These are phyloP conservation scores for Hycleus cichorii DNA, from an alignment of 1,140 invertebrate species.

Conservation along the genomic window DNA sequence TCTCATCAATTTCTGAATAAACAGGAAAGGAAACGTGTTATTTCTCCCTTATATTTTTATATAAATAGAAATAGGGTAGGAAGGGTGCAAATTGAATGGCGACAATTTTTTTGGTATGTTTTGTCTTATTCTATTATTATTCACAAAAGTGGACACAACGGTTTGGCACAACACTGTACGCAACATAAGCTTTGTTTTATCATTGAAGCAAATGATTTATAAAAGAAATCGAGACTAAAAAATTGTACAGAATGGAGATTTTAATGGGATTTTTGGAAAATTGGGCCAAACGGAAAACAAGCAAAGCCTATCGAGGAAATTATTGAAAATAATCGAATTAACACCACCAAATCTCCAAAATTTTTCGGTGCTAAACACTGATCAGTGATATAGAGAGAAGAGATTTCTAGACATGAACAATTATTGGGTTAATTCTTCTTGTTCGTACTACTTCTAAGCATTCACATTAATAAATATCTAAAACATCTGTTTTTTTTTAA, in stretches of 20 bases:
- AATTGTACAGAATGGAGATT: too few relatives aligned
- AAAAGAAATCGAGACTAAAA: not conserved
- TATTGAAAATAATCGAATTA: too few relatives aligned
- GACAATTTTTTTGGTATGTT: not conserved
- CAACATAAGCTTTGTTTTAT: slow-evolving; percentile 2
- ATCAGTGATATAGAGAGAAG: slow-evolving; percentile 26
- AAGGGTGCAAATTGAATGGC: not conserved
- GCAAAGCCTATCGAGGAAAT: too few relatives aligned
- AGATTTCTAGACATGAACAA: slow-evolving; percentile 31
- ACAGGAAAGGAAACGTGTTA: not conserved
- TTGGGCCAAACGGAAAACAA: too few relatives aligned
- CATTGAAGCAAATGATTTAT: slow-evolving; percentile 1
- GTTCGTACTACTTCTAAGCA: slow-evolving; percentile 27
- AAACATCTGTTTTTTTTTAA: slow-evolving; percentile 27
- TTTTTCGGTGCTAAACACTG: slow-evolving; percentile 27
- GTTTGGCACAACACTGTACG: slow-evolving; percentile 35
- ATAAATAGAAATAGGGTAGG: not conserved
- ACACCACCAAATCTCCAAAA: not conserved
- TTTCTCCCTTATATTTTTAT: slow-evolving; percentile 3
- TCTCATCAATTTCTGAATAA: too few relatives aligned
- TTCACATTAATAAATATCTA: slow-evolving; percentile 40
- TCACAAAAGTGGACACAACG: slow-evolving; percentile 9
- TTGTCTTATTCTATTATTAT: too few relatives aligned
- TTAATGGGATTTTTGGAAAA: too few relatives aligned
- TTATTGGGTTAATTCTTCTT: slow-evolving; percentile 6